Evolutionary conservation across 2,888 invertebrate species (phyloP).

Genomic region (Harmothoe impar): DNA sequence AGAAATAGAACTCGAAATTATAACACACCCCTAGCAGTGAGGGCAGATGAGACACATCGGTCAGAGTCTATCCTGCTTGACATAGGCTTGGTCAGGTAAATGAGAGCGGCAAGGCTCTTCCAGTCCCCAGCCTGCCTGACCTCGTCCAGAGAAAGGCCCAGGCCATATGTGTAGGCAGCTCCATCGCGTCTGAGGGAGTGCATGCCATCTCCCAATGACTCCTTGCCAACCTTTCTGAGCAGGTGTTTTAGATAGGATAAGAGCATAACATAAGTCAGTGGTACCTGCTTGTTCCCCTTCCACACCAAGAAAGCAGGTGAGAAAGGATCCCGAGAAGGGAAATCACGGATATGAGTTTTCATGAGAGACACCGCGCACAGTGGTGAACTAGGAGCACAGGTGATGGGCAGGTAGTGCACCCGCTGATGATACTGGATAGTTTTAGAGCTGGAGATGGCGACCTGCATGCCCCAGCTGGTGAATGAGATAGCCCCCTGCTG

Average conservation of each 20-base stretch:
- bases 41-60: too few species aligned
- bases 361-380: neutral
- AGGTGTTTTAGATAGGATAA: neutral
- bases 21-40: too few species aligned
- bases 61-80: too few species aligned
- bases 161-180: too few species aligned
- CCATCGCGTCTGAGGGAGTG: too few species aligned
- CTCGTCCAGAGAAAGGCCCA: neutral
- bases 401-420: neutral
- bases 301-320: neutral
- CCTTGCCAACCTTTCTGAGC: too few species aligned
- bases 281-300: neutral
- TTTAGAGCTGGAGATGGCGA: neutral
- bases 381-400: neutral
- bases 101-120: too few species aligned
- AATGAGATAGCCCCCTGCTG: neutral
- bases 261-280: neutral
- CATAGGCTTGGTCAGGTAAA: neutral
- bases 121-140: neutral
- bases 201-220: neutral
- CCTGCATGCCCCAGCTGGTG: neutral
- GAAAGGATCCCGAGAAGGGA: neutral
- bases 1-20: too few species aligned
- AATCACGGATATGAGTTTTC: neutral
- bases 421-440: neutral